phyloP scores from a whole-genome alignment of 2,113 vertebrate species.

The Gymnorhina tibicen region DNA sequence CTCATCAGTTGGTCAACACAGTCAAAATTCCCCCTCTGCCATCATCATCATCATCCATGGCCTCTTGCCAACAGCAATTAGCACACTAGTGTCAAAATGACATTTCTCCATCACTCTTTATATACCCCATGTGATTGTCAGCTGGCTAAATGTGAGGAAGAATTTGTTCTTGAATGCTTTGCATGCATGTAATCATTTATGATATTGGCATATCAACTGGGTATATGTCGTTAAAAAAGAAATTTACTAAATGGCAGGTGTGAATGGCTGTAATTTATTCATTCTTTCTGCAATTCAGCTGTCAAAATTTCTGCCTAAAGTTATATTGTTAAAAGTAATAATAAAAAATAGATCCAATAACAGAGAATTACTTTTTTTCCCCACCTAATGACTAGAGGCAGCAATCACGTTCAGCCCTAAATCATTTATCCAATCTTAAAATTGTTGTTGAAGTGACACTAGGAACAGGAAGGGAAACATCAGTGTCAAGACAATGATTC shows the following conservation, averaged over 20 bases:
- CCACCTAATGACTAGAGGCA: background rate
- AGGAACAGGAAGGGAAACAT: background rate
- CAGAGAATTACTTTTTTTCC: background rate
- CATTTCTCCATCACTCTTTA: background rate
- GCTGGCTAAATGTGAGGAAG: background rate
- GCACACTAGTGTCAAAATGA: background rate
- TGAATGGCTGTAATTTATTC: constrained; percentile 34
- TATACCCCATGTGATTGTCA: background rate
- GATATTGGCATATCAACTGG: constrained; percentile 1
- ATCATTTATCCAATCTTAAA: background rate
- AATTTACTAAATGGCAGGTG: constrained; percentile 25
- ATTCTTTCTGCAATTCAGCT: constrained; percentile 13
- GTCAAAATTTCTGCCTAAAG: constrained; percentile 22
- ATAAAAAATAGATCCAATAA: background rate
- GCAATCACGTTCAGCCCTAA: background rate
- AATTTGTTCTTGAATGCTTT: background rate
- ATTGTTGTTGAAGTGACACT: background rate
- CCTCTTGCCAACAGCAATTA: background rate
- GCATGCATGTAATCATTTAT: background rate
- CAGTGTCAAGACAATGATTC: background rate
- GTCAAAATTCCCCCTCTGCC: background rate
- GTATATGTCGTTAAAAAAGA: background rate
- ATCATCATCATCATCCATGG: background rate
- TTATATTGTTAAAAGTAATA: constrained; percentile 31
- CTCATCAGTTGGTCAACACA: background rate